Evolutionary conservation across 2,113 vertebrate genomes (phyloP), one percentile per base, ranked within the genome.

Genomic region (Cheilinus undulatus): DNA sequence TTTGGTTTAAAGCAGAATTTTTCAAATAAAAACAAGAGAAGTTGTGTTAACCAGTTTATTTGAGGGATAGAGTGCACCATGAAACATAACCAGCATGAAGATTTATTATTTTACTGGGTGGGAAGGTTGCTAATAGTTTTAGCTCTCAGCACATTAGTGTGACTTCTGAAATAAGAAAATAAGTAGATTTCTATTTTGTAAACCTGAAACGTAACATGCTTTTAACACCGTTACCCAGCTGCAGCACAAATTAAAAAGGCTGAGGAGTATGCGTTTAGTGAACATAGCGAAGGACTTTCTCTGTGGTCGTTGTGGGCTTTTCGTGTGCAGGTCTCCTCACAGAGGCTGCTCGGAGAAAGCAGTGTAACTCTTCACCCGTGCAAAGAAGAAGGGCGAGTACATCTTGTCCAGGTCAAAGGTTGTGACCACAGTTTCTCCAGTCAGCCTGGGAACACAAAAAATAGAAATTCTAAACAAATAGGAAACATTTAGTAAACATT

Each of bases 351-450:
- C 96, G 1, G 97, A 98, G 84, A 94, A 94, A 0, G 97, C 95
- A n/a, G 97, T 99, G 84, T 96, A 99, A 89, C 97, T 98, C 92
- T 97, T 98, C 88, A 98, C 98, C 71, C 98, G 96, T 86, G 96
- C 95, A 84, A 99, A 99, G 91, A 94, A 94, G 92, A 99, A 89
- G 20, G 98, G 97, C 3, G 96, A 93, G 85, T 99, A 99, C 96
- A 96, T 99, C 91, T 95, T 96, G 93, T 99, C 96, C 42, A 99
- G 94, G 82, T 99, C 97, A 13, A 99, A 99, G 24, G 95, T 89
- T 17, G 96, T 96, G 77, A 99, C 91, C 32, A 96, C 95, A 0
- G 96, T 99, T 93, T 99, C 98, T 68, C 96, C 97, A 27, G 95
- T 96, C 1, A 95, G 94, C 86, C 97, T 99, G 70, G 68, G 86